Evolutionary conservation across 2,888 invertebrate genomes (phyloP).

Genomic region (Cryptophagus acutangulus): DNA sequence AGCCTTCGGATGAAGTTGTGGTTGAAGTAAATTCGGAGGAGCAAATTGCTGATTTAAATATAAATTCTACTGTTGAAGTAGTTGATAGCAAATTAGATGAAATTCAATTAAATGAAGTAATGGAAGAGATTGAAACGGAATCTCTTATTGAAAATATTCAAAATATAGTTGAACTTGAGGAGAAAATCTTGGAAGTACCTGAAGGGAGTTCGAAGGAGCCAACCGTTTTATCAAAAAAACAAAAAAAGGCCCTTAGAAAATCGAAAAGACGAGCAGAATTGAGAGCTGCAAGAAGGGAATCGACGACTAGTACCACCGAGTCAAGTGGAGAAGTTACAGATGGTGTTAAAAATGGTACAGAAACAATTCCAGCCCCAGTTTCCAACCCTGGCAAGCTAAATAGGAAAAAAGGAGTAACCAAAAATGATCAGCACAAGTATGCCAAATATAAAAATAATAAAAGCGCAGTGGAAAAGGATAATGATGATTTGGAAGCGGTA

Average conservation of each 20-base stretch:
- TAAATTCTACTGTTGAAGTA: neutral
- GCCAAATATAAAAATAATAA: no score
- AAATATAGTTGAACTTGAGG: neutral
- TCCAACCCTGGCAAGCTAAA: neutral
- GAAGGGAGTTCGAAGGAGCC: neutral
- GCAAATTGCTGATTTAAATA: slow-evolving; percentile 20
- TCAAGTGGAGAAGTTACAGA: slow-evolving; percentile 31
- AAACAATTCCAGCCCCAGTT: slow-evolving; percentile 2
- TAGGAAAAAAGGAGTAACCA: neutral
- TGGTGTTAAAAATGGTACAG: slow-evolving; percentile 10
- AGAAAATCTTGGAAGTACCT: slow-evolving; percentile 4
- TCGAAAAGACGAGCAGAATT: slow-evolving; percentile 23
- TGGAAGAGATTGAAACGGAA: neutral
- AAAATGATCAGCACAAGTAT: no score
- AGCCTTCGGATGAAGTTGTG: slow-evolving; percentile 17
- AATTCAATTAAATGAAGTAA: neutral
- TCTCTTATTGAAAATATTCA: neutral
- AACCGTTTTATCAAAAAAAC: slow-evolving; percentile 21
- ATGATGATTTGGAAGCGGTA: no score
- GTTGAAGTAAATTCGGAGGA: slow-evolving; percentile 27
- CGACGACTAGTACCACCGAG: slow-evolving; percentile 31
- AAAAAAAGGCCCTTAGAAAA: slow-evolving; percentile 24
- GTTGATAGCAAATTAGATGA: neutral
- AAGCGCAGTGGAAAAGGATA: no score
- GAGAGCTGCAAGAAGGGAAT: slow-evolving; percentile 24